Evolutionary conservation across 2,113 vertebrate genomes (phyloP), one percentile per base, ranked within the genome.

Genomic region (Oreotrochilus melanogaster): DNA sequence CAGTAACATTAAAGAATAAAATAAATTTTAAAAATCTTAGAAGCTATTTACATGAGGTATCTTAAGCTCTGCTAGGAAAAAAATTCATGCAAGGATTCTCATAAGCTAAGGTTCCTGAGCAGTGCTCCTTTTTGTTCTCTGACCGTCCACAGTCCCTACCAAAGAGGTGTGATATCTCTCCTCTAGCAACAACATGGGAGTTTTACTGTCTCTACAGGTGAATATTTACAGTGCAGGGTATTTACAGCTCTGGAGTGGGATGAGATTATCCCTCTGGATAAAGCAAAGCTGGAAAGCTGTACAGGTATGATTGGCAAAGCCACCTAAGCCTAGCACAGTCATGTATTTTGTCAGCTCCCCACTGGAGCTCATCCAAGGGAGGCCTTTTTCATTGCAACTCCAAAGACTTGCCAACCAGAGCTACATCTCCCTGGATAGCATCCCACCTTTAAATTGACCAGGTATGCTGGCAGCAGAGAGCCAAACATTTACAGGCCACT

Each of bases 401-500:
- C 33, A 60, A 62, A 22, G 24, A 76, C 11, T 87, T 69, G 14
- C 21, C 21, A 45, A 7, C 3, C n/a, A 43, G 11, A 60, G 4
- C 28, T 25, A 14, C 5, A 8, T n/a, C 62, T 67, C 27, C 6
- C 18, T 43, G 89, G 37, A 5, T 74, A 71, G 5, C 4, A 79
- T 69, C 50, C 53, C 33, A 53, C 30, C 17, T 60, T 22, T 28
- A 30, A 8, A 25, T 24, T 47, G 7, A 2, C 7, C 61, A 62
- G 27, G 5, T 14, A 7, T 39, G 25, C 37, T 58, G 25, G 33
- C 10, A 69, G 28, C 33, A 30, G 0, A 4, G 14, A 80, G 11
- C 17, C 43, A 62, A 15, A 24, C 0, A 0, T 15, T 47, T 39
- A n/a, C 21, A 79, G 67, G 14, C 4, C 8, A 4, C 24, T 50